These are phyloP conservation scores for Muscicapa adusta DNA, from an alignment of 2,113 vertebrate genomes.

Conservation along the genomic window DNA sequence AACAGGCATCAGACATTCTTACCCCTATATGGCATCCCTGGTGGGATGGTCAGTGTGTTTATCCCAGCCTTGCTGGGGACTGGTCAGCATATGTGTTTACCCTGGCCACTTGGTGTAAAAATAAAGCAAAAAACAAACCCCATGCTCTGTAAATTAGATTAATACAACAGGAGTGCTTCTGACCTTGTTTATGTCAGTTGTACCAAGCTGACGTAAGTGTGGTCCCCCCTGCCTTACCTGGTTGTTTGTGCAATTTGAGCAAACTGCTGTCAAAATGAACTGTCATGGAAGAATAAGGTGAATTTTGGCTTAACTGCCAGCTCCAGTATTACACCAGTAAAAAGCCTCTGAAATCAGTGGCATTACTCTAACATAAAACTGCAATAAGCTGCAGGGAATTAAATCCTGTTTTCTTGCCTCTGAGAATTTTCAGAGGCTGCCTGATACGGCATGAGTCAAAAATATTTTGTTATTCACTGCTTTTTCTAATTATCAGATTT, in stretches of 20 bases:
- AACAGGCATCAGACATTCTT: neutral
- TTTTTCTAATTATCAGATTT: conserved; percentile 79
- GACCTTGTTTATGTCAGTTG: neutral
- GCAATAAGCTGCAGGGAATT: neutral
- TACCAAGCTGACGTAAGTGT: neutral
- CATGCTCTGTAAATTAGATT: conserved; percentile 7
- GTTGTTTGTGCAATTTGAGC: neutral
- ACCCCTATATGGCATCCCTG: conserved; percentile 27
- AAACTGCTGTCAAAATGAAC: neutral
- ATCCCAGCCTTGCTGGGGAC: neutral
- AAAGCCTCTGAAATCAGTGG: neutral
- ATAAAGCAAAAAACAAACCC: neutral
- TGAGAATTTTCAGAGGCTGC: conserved; percentile 55
- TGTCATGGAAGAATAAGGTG: neutral
- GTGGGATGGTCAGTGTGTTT: neutral
- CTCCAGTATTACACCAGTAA: neutral
- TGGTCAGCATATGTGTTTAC: neutral
- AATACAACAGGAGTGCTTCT: neutral
- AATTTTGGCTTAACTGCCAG: neutral
- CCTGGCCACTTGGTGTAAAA: neutral
- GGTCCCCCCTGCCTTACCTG: neutral
- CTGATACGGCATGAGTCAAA: conserved; percentile 74
- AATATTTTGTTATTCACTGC: conserved; percentile 75
- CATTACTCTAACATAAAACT: neutral
- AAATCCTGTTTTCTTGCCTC: conserved; percentile 17